phyloP scores from a whole-genome alignment of 2,888 invertebrate species.

The Pandemis corylana region DNA sequence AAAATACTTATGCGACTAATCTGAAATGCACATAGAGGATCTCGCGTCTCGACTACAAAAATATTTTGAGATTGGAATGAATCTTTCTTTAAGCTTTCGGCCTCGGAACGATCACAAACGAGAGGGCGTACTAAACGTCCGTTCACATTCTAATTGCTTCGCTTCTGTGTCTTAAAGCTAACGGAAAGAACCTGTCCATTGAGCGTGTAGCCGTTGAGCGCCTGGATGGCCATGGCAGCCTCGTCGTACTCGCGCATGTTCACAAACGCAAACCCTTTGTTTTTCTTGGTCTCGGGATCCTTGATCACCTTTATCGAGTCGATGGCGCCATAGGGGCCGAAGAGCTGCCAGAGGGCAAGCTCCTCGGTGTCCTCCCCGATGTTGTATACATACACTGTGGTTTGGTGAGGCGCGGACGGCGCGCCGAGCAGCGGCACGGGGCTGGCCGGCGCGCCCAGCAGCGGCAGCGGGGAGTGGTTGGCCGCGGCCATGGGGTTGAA shows the following conservation, averaged over 20 bases:
- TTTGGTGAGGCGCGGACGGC: conserved; percentile 74
- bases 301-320: conserved; percentile 84
- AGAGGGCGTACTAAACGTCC: conserved; percentile 76
- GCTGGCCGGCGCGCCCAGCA: conserved; percentile 77
- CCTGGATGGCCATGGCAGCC: conserved; percentile 83
- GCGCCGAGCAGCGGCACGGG: conserved; percentile 75
- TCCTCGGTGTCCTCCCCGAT: conserved; percentile 83
- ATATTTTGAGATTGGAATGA: conserved; percentile 85
- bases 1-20: conserved; percentile 84
- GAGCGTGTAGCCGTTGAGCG: conserved; percentile 83
- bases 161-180: conserved; percentile 85
- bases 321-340: conserved; percentile 82
- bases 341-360: conserved; percentile 82
- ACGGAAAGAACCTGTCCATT: conserved; percentile 84
- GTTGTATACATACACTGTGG: conserved; percentile 84
- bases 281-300: conserved; percentile 84
- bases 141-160: conserved; percentile 75
- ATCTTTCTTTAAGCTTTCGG: conserved; percentile 76
- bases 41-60: conserved; percentile 83
- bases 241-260: conserved; percentile 84
- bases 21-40: conserved; percentile 84
- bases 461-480: conserved; percentile 76
- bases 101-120: conserved; percentile 75
- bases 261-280: conserved; percentile 83
- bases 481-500: conserved; percentile 81